Evolutionary conservation across 2,113 vertebrate genomes (phyloP), one percentile per base, ranked within the genome.

Genomic region (Melanerpes aurifrons): DNA sequence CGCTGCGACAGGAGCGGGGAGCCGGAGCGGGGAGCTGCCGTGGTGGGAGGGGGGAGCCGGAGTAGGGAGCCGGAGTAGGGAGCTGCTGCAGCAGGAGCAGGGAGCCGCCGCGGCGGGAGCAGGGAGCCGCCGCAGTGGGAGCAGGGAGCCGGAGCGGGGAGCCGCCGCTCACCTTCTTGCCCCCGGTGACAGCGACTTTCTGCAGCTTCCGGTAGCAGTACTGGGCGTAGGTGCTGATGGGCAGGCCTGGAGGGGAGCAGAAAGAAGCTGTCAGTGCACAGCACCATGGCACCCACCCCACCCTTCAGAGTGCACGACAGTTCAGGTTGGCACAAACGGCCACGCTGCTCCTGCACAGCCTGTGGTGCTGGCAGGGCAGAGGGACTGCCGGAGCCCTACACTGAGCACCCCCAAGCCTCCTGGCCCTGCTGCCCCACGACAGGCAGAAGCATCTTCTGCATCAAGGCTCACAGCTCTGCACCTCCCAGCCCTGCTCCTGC

Each of bases 201-300:
- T 98, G 98, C 63, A 99, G 98, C 29, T 99, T 99, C 74, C 98
- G 96, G 90, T 98, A 97, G 96, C 98, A 99, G 97, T 98, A 99
- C 63, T 98, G 98, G 80, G 98, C 98, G 0, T 99, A 99, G 8
- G 98, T 98, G 96, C 98, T 99, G 94, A 99, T 96, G 12, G 98
- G 98, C 68, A 99, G 96, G 80, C 98, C 98, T 99, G 95, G 24
- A 1, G 15, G 82, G 29, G 88, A 29, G 91, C 56, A 96, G 61
- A 82, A 66, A 87, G 0, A 2, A 78, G 74, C 0, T 1, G 29
- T 92, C 47, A 94, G 57, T 28, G 37, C 2, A 1, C 15, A 69
- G 68, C 0, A 0, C 25, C 1, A 1, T 1, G 16, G 18, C 6
- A 43, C 7, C 32, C 40, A 4, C 43, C 25, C 8, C 25, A 4